Evolutionary conservation across 2,113 vertebrate genomes (phyloP).

Genomic region (Sisor rabdophorus): DNA sequence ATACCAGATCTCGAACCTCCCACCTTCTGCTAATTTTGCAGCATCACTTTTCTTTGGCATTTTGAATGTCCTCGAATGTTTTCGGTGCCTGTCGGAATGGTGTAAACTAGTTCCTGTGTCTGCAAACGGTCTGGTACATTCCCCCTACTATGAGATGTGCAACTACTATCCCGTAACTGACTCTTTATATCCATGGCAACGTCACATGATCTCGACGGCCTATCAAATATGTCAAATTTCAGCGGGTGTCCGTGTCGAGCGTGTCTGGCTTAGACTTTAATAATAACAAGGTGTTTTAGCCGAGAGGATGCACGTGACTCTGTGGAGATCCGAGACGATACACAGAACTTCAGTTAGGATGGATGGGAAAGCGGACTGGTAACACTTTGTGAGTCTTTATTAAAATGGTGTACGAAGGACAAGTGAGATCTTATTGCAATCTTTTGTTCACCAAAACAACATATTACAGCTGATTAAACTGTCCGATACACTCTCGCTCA

Average conservation of each 20-base stretch:
- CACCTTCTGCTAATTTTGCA: slow-evolving; percentile 77
- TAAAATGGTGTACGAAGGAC: neutral
- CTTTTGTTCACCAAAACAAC: slow-evolving; percentile 32
- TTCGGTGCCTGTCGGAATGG: slow-evolving; percentile 1
- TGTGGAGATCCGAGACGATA: neutral
- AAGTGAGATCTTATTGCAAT: slow-evolving; percentile 13
- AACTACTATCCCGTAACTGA: slow-evolving; percentile 45
- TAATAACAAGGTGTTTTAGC: neutral
- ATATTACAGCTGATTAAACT: slow-evolving; percentile 40
- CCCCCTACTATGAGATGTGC: slow-evolving; percentile 28
- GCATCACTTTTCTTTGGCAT: slow-evolving; percentile 78
- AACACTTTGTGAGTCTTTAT: neutral
- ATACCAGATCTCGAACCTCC: slow-evolving; percentile 44
- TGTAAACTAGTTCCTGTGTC: slow-evolving; percentile 20
- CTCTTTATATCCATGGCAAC: slow-evolving; percentile 52
- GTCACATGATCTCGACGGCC: slow-evolving; percentile 37
- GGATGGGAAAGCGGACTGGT: neutral
- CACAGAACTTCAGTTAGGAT: neutral
- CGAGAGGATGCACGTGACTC: no score
- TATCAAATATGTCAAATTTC: slow-evolving; percentile 38
- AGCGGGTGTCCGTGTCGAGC: neutral
- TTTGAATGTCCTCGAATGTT: slow-evolving; percentile 40
- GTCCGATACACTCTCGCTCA: slow-evolving; percentile 61
- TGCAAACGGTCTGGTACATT: slow-evolving; percentile 25
- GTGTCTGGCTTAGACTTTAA: neutral